Conservation (phyloP, 1,140 invertebrate species). For the Macrocentrus cingulum region DNA sequence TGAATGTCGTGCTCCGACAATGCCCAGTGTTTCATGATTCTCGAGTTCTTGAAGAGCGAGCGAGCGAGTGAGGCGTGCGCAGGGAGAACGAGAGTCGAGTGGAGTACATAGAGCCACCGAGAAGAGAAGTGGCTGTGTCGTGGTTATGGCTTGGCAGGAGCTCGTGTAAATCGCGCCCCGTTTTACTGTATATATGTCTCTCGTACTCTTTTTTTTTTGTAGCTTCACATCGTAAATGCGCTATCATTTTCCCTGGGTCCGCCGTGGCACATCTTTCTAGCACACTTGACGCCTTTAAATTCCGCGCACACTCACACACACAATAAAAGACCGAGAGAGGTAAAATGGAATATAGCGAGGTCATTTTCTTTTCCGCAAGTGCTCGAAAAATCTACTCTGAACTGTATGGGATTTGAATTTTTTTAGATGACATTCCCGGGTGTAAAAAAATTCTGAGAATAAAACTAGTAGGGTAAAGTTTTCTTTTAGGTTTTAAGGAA, state of each 20-base stretch:
- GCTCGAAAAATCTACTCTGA: too few species aligned
- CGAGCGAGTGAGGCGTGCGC: not conserved
- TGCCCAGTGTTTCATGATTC: slow-evolving; percentile 39
- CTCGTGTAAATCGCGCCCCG: slow-evolving; percentile 35
- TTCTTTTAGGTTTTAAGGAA: too few species aligned
- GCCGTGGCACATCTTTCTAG: too few species aligned
- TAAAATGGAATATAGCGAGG: too few species aligned
- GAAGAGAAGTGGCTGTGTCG: slow-evolving; percentile 43
- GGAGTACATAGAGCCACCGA: slow-evolving; percentile 30
- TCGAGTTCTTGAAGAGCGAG: slow-evolving; percentile 20
- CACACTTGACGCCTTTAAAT: too few species aligned
- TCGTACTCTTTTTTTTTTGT: not conserved
- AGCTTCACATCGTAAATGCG: not conserved
- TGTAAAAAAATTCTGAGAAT: too few species aligned
- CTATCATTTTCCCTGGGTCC: not conserved
- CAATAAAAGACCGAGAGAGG: too few species aligned
- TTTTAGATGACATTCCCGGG: too few species aligned
- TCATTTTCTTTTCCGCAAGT: too few species aligned
- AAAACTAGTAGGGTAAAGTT: too few species aligned
- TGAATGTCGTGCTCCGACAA: slow-evolving; percentile 47
- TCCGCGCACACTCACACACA: too few species aligned
- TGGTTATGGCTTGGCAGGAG: slow-evolving; percentile 34
- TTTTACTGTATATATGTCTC: slow-evolving; percentile 15
- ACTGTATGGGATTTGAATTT: too few species aligned
- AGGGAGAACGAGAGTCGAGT: slow-evolving; percentile 28